Conservation (phyloP, 2,888 invertebrate genomes). For the Plagodis pulveraria region DNA sequence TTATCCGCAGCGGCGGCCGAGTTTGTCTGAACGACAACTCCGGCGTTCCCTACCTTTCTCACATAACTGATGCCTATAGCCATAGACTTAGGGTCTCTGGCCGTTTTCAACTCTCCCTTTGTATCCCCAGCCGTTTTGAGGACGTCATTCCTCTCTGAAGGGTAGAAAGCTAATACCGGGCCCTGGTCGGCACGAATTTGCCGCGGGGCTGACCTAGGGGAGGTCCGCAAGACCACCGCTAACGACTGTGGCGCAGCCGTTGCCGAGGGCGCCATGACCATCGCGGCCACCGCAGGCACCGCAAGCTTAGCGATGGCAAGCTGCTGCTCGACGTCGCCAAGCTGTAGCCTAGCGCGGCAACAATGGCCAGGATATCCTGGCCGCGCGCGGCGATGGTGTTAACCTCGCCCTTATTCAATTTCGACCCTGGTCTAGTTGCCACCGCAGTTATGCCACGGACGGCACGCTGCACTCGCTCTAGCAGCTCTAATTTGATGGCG, state of each 20-base stretch:
- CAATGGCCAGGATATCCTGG: background rate
- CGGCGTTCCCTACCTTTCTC: constrained; percentile 6
- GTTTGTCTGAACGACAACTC: constrained; percentile 1
- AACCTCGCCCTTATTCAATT: background rate
- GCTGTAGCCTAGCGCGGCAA: background rate
- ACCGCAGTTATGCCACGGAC: background rate
- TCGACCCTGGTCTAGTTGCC: background rate
- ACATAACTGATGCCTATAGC: constrained; percentile 4
- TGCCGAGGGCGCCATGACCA: background rate
- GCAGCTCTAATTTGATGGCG: background rate
- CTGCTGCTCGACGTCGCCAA: too few species aligned
- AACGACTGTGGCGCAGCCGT: too few species aligned
- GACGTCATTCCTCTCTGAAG: background rate
- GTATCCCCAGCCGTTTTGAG: background rate
- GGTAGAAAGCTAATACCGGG: background rate
- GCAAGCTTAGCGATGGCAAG: background rate
- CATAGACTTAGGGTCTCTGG: background rate
- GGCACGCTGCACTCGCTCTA: background rate
- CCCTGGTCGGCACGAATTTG: background rate
- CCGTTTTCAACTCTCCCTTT: background rate
- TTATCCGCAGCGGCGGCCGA: constrained; percentile 6
- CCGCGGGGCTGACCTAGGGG: too few species aligned
- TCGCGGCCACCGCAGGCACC: background rate
- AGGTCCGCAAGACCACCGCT: too few species aligned
- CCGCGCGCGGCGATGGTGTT: background rate